A percentile compares a stretch with the other conserved stretches of the same genome.
These are phyloP conservation scores for Erynnis tages DNA, from an alignment of 2,888 invertebrate species.

Conservation along the genomic window DNA sequence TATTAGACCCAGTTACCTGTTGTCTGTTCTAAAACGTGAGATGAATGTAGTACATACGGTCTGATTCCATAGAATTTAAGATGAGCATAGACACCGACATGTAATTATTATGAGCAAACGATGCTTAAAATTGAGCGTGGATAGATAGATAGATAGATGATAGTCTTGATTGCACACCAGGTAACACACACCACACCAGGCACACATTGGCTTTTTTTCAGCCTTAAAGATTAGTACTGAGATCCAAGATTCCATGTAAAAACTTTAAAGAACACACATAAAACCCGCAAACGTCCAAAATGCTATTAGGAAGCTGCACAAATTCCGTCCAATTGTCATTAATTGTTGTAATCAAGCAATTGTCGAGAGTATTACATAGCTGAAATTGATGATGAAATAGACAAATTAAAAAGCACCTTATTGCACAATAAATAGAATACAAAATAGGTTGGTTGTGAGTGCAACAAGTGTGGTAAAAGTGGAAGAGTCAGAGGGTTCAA, in stretches of 20 bases:
- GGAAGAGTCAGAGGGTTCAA: constrained; percentile 8
- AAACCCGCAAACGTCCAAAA: constrained; percentile 31
- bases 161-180: too few relatives aligned
- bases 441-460: constrained; percentile 31
- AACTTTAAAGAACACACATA: neutral
- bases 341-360: constrained; percentile 78
- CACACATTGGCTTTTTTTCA: too few relatives aligned
- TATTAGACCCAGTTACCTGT: neutral
- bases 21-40: too few relatives aligned
- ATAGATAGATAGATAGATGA: too few relatives aligned
- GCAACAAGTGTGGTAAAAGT: constrained; percentile 31
- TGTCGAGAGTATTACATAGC: constrained; percentile 68
- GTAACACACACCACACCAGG: too few relatives aligned
- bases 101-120: too few relatives aligned
- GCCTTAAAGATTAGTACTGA: too few relatives aligned
- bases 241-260: neutral
- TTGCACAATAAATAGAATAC: constrained; percentile 37
- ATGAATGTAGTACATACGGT: too few relatives aligned
- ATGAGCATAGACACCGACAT: too few relatives aligned
- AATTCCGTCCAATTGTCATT: constrained; percentile 77
- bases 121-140: too few relatives aligned
- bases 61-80: too few relatives aligned
- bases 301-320: constrained; percentile 57
- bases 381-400: constrained; percentile 69
- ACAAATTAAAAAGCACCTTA: constrained; percentile 40